These are phyloP conservation scores for Gila robusta DNA, from an alignment of 2,797 vertebrate species.

Conservation along the genomic window DNA sequence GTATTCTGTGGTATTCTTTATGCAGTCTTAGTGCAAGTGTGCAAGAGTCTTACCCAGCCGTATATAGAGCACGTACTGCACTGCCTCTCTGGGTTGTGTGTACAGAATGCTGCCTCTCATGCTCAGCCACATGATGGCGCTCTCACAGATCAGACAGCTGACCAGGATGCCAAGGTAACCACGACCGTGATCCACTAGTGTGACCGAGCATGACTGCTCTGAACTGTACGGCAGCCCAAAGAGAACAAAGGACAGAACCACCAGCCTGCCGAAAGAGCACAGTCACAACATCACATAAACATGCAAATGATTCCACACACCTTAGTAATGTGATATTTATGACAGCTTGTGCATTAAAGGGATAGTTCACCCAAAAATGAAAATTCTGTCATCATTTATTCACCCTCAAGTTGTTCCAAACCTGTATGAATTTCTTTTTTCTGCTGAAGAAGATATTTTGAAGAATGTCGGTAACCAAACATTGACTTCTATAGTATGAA, in stretches of 20 bases:
- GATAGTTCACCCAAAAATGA: neutral
- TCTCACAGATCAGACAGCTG: slow-evolving; percentile 97
- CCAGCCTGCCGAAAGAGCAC: slow-evolving; percentile 82
- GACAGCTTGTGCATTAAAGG: neutral
- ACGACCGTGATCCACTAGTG: slow-evolving; percentile 96
- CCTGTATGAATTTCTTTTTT: too few species aligned
- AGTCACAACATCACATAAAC: neutral
- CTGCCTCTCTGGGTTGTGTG: slow-evolving; percentile 96
- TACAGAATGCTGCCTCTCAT: slow-evolving; percentile 99
- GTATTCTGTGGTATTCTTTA: neutral
- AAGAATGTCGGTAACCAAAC: neutral
- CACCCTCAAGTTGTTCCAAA: neutral
- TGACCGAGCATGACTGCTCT: slow-evolving; percentile 92
- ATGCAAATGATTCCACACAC: neutral
- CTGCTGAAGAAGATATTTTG: too few species aligned
- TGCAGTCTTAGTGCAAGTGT: neutral
- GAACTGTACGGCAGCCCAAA: slow-evolving; percentile 94
- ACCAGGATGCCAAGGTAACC: slow-evolving; percentile 98
- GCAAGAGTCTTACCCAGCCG: slow-evolving; percentile 87
- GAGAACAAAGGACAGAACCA: slow-evolving; percentile 97
- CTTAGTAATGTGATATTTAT: neutral
- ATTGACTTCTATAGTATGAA: neutral
- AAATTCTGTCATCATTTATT: neutral
- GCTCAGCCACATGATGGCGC: slow-evolving; percentile 99
- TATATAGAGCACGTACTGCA: slow-evolving; percentile 99